Evolutionary conservation across 2,113 vertebrate genomes (phyloP), one percentile per base, ranked within the genome.

Genomic region (Tangachromis dhanisi): DNA sequence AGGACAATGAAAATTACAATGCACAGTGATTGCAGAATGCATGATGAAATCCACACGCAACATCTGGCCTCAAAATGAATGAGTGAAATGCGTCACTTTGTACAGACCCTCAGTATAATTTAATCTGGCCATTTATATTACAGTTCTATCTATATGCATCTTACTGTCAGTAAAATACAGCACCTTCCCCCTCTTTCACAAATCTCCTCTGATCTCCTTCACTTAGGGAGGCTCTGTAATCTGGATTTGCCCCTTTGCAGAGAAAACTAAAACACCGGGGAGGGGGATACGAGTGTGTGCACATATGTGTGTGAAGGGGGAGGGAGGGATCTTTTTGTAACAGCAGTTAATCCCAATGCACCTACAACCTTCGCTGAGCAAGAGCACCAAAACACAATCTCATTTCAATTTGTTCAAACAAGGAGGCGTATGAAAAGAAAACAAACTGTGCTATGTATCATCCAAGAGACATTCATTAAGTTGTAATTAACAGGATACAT

Each of bases 161-260:
- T 83, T 78, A 83, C 85, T 78, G 61, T 86, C 51, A 54, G 84
- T 47, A 85, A 91, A 90, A 86, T 45, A 59, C 17, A 47, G 66
- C 71, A 81, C 71, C 87, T 81, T 59, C 92, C 85, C 68, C 79
- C 81, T 83, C 85, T 85, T 88, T 57, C 45, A 59, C 66, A 94
- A 92, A 94, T 91, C 92, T 88, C 83, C 47, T 89, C 78, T 93
- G 89, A 94, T 95, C 94, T 93, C 83, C 83, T 90, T 80, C 87
- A 81, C 87, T 87, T 81, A 90, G 81, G 88, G 79, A 91, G 80
- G 71, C 63, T 87, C 81, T 78, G 19, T 95, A 96, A 95, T 95
- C 90, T 94, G 91, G 94, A 94, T 93, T 94, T 92, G 73, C 42
- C 85, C 86, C 86, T 87, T 90, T 88, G 87, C 71, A 82, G 42